phyloP scores from a whole-genome alignment of 2,797 vertebrate genomes.

The Fistularia tabacaria region DNA sequence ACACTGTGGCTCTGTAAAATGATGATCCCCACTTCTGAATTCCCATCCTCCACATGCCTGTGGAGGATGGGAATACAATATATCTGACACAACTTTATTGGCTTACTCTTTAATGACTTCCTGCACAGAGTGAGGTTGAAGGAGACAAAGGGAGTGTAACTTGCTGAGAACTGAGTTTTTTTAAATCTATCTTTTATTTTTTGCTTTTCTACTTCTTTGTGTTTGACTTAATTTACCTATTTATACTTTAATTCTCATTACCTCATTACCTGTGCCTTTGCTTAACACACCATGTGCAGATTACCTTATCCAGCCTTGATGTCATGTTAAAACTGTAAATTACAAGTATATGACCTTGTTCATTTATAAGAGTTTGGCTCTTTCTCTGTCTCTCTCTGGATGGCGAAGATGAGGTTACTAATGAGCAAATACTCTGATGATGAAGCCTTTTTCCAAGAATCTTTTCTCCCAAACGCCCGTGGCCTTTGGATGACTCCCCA shows the following conservation, averaged over 20 bases:
- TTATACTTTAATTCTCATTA: conserved; percentile 15
- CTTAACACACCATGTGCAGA: conserved; percentile 15
- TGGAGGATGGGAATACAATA: conserved; percentile 54
- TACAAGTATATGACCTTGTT: conserved; percentile 52
- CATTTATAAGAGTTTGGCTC: conserved; percentile 26
- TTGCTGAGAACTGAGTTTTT: conserved; percentile 18
- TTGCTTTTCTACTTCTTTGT: conserved; percentile 1
- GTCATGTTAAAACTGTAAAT: conserved; percentile 39
- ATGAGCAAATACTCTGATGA: conserved; percentile 91
- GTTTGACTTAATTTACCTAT: conserved; percentile 39
- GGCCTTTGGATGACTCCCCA: conserved; percentile 98
- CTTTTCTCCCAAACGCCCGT: conserved; percentile 90
- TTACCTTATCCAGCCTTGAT: conserved; percentile 12
- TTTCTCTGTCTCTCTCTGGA: conserved; percentile 30
- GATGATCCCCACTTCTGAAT: conserved; percentile 55
- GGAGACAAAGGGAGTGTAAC: conserved; percentile 43
- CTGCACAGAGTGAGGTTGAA: conserved; percentile 48
- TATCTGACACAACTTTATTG: conserved; percentile 72
- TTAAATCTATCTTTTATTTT: conserved; percentile 1
- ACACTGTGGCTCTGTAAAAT: conserved; percentile 52
- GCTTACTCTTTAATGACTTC: conserved; percentile 70
- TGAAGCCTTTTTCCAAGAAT: conserved; percentile 92
- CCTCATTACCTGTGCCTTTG: conserved; percentile 16
- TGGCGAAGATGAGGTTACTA: conserved; percentile 84
- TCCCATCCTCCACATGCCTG: conserved; percentile 55